Base-by-base conservation (phyloP, 2,797 vertebrate genomes). In the Rhodeus uyekii region DNA sequence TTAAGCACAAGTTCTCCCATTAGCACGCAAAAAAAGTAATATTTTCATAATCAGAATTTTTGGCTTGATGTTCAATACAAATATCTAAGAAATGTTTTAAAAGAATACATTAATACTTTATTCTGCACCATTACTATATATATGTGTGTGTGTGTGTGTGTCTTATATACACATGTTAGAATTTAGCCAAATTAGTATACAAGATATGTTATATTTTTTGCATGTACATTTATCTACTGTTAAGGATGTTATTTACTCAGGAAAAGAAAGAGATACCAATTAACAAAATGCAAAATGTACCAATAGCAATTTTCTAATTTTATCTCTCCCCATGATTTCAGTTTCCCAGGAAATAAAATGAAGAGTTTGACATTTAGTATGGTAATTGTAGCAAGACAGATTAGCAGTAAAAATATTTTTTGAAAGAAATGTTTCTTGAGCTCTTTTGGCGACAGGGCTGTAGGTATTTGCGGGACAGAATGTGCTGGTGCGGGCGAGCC, bases 401-500 rank as follows among this genome's bases (percentile, higher is more conserved):
- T 18, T 55, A 3, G 14, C 48, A 38, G 29, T 38, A 14, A 53
- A 55, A 55, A 14, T 16, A 3, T 12, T 44, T 50, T 48, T n/a
- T 34, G 1, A 24, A 65, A 67, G 29, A 36, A 65, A 64, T 58
- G 32, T 46, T 55, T 74, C 36, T 48, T 80, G 6, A 69, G 84
- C 85, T 64, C 42, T 81, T 39, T 60, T 64, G 60, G 89, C 85
- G 83, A 79, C 76, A 84, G 89, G 84, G 83, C 32, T 72, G 68
- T 84, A 88, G 84, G 82, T 85, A 86, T 91, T 90, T 80, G 64
- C 65, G 78, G 36, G 65, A 48, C 8, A 65, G 79, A 81, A 78
- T 67, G 34, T 72, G 55, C 76, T 39, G 72, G 55, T 90, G 90
- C 85, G 87, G 90, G 90, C 86, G 87, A 91, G 90, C 80, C 90